Evolutionary conservation across 2,888 invertebrate genomes (phyloP).

Genomic region (Nymphalis urticae): DNA sequence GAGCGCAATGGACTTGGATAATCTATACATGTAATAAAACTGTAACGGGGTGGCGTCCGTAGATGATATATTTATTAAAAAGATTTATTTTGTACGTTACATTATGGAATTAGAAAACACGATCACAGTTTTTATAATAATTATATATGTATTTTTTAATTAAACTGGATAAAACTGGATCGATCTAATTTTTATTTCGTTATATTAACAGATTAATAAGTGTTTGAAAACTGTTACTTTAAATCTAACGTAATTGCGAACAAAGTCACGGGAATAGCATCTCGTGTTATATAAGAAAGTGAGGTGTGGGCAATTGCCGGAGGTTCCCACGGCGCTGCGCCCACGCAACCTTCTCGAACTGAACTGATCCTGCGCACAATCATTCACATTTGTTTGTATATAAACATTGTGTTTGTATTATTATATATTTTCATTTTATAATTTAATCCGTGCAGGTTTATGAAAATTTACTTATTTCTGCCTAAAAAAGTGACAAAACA

Average conservation of each 20-base stretch:
- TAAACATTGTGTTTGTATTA: background rate
- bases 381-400: conserved; percentile 8
- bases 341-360: conserved; percentile 30
- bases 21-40: conserved; percentile 2
- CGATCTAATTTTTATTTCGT: background rate
- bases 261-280: background rate
- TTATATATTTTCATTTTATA: background rate
- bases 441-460: background rate
- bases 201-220: background rate
- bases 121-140: too few relatives aligned
- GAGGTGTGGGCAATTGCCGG: conserved; percentile 30
- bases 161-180: too few relatives aligned
- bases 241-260: background rate
- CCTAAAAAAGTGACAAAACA: too few relatives aligned
- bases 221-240: background rate
- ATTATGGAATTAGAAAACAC: too few relatives aligned
- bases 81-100: background rate
- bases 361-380: conserved; percentile 24
- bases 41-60: background rate
- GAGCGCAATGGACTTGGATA: conserved; percentile 37
- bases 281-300: conserved; percentile 28
- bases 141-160: too few relatives aligned
- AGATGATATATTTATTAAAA: background rate
- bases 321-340: conserved; percentile 39
- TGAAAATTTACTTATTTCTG: too few relatives aligned